Conservation (phyloP, 2,888 invertebrate species). For the Calephelis perditalis region DNA sequence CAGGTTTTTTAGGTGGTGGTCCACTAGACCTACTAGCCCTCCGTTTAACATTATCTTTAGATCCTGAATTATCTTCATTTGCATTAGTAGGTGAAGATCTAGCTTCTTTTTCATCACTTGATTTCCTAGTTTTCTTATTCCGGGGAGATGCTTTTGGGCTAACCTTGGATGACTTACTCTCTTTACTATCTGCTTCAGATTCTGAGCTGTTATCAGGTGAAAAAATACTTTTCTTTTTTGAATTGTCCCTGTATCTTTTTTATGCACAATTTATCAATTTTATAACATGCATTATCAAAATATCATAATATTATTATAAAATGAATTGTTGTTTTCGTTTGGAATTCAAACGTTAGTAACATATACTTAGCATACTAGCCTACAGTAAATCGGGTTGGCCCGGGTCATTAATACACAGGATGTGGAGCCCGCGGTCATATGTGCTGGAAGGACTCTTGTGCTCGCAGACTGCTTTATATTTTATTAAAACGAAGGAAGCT, state of each 20-base stretch:
- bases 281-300: too few relatives aligned
- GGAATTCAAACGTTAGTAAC: too few relatives aligned
- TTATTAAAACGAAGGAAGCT: slow-evolving; percentile 3
- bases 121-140: slow-evolving; percentile 46
- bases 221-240: slow-evolving; percentile 88
- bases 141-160: slow-evolving; percentile 53
- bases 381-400: neutral
- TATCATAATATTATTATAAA: too few relatives aligned
- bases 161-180: slow-evolving; percentile 40
- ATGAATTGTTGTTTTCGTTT: too few relatives aligned
- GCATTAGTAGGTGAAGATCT: slow-evolving; percentile 41
- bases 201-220: slow-evolving; percentile 85
- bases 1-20: slow-evolving; percentile 61
- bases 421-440: neutral
- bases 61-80: slow-evolving; percentile 52
- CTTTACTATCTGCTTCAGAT: slow-evolving; percentile 61
- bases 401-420: neutral
- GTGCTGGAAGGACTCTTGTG: neutral
- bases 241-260: slow-evolving; percentile 43
- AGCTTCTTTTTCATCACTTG: slow-evolving; percentile 57
- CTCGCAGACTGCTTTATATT: slow-evolving; percentile 12
- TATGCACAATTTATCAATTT: too few relatives aligned
- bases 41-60: slow-evolving; percentile 54
- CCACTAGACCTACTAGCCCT: slow-evolving; percentile 55
- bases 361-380: too few relatives aligned